These are phyloP conservation scores for Sesamia inferens DNA, from an alignment of 2,888 invertebrate genomes.

Conservation along the genomic window DNA sequence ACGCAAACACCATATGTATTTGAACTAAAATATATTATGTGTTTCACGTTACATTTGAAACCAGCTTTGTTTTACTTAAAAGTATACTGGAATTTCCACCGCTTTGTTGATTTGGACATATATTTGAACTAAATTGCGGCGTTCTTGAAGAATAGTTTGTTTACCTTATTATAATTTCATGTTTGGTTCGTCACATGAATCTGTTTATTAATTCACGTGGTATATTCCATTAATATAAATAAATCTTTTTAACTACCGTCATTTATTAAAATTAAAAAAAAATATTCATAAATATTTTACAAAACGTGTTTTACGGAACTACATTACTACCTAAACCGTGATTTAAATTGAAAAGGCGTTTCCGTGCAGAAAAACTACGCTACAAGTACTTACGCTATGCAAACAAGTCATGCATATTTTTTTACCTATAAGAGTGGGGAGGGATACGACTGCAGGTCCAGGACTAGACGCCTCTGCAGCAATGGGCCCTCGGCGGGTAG, in stretches of 20 bases:
- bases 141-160: slow-evolving; percentile 26
- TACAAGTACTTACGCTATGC: slow-evolving; percentile 14
- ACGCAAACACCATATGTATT: slow-evolving; percentile 25
- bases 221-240: slow-evolving; percentile 25
- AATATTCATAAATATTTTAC: slow-evolving; percentile 1
- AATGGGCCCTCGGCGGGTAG: slow-evolving; percentile 96
- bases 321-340: not conserved
- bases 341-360: slow-evolving; percentile 15
- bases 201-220: slow-evolving; percentile 16
- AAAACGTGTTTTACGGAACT: slow-evolving; percentile 20
- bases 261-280: slow-evolving; percentile 16
- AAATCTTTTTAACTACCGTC: slow-evolving; percentile 10
- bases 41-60: slow-evolving; percentile 36
- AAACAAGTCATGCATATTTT: slow-evolving; percentile 10
- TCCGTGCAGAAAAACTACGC: slow-evolving; percentile 21
- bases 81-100: slow-evolving; percentile 51
- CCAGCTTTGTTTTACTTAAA: slow-evolving; percentile 26
- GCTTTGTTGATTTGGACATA: slow-evolving; percentile 28
- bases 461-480: slow-evolving; percentile 96
- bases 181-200: slow-evolving; percentile 18
- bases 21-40: slow-evolving; percentile 28
- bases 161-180: slow-evolving; percentile 26
- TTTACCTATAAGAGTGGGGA: slow-evolving; percentile 95
- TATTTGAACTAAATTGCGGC: slow-evolving; percentile 27
- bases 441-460: slow-evolving; percentile 95